Conservation (phyloP, 2,797 vertebrate species). For the Bradypus variegatus region DNA sequence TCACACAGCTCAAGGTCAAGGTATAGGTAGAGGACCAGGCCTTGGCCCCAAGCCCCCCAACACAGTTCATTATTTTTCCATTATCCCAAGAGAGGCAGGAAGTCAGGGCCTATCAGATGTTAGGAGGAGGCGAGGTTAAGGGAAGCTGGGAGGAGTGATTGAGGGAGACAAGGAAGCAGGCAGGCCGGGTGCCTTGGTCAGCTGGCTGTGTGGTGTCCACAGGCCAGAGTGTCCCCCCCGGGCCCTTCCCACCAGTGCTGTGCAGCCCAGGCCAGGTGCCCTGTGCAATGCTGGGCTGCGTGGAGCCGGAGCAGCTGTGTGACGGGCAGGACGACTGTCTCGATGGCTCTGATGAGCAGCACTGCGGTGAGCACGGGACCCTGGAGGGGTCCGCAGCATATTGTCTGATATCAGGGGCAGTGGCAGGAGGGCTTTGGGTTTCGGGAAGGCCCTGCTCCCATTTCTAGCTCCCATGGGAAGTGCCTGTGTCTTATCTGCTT, state of each 20-base stretch:
- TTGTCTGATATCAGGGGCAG: background rate
- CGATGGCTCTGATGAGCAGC: constrained; percentile 81
- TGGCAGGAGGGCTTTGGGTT: background rate
- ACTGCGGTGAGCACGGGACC: constrained; percentile 74
- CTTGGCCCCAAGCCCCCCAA: background rate
- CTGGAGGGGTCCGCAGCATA: background rate
- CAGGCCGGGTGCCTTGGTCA: background rate
- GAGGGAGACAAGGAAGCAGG: background rate
- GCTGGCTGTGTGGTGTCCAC: background rate
- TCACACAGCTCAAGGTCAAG: background rate
- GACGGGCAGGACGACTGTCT: constrained; percentile 79
- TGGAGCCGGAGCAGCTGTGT: constrained; percentile 76
- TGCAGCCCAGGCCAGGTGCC: constrained; percentile 79
- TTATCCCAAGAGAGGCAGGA: background rate
- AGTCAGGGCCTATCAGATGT: background rate
- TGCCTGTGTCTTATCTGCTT: background rate
- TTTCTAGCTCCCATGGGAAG: background rate
- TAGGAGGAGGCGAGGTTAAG: background rate
- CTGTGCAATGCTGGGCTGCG: constrained; percentile 79
- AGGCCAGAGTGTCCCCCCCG: constrained; percentile 49
- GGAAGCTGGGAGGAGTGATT: background rate
- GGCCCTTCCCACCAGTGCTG: constrained; percentile 69
- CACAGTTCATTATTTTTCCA: background rate
- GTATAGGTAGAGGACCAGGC: background rate
- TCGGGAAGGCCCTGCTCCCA: background rate